Conservation (phyloP, 2,797 vertebrate species). For the Phalloptychus januarius region DNA sequence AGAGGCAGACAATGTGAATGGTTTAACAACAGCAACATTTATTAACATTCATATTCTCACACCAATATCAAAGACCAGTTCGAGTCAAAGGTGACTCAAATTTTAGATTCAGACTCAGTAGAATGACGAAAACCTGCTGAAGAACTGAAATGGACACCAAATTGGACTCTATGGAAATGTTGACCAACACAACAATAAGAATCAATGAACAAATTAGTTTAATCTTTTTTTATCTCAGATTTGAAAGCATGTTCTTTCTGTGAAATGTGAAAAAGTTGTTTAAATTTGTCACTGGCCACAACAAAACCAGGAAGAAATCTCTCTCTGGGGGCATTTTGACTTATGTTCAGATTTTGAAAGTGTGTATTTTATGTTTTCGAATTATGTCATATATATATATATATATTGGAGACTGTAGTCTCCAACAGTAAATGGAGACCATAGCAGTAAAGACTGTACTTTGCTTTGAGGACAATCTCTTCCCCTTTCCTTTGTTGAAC, state of each 20-base stretch:
- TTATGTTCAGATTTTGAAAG: no score
- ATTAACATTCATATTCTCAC: background rate
- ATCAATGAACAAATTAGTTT: background rate
- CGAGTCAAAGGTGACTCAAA: background rate
- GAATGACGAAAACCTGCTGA: background rate
- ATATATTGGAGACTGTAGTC: background rate
- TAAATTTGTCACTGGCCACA: no score
- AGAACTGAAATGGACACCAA: background rate
- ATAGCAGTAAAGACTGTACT: background rate
- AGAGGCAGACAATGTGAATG: background rate
- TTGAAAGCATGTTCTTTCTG: no score
- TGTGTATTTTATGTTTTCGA: no score
- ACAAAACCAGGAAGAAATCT: no score
- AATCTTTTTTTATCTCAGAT: no score
- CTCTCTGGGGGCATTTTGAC: no score
- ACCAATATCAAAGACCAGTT: background rate
- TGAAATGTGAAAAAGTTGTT: no score
- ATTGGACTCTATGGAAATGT: background rate
- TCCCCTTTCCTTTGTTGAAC: background rate
- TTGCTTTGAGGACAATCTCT: background rate
- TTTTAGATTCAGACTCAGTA: background rate
- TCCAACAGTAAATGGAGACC: no score
- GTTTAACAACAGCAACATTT: background rate
- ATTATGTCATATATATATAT: no score
- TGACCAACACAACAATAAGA: no score